Base-by-base conservation (phyloP, 2,797 vertebrate genomes). In the Mionectes olivaceus region DNA sequence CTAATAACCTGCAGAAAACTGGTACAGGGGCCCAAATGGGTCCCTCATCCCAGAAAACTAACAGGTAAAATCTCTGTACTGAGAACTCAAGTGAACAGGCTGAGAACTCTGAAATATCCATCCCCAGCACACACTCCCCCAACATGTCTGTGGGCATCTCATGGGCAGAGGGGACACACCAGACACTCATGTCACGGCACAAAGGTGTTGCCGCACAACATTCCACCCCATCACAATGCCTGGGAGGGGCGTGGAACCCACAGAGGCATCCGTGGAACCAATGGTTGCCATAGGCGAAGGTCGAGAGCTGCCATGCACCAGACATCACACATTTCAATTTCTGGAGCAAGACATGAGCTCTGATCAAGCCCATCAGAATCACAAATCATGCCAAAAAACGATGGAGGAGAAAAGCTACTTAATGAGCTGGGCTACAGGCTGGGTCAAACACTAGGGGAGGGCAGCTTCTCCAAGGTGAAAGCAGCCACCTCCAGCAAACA, bases 391-490 rank as follows among this genome's bases (percentile, higher is more conserved):
- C 25, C 93, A 41, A 95, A 65, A 88, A 56, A 32, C 7, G 92
- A 97, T 50, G 92, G 92, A 41, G 96, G 91, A 30, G 96, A 98
- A 55, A 98, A 95, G 76, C 57, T 98, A 32, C 95, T 98, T 70
- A 70, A 21, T 35, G 87, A 97, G 41, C 93, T 98, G 74, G 98
- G 98, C 78, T 98, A 98, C 95, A 98, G 77, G 74, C 89, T 98
- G 81, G 97, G 98, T 32, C 86, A 94, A 37, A 97, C 97, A 0
- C 86, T 98, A 33, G 98, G 98, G 10, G 98, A 98, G 71, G 98
- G 98, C 79, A 98, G 97, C 89, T 99, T 97, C 86, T 98, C 98
- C 64, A 98, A 98, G 86, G 98, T 98, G 60, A 98, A 98, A 80
- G 96, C 98, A 0, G 98, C 98, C 75, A 97, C 95, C 67, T 98